Conservation (phyloP, 2,888 invertebrate species). For the Plusia festucae region DNA sequence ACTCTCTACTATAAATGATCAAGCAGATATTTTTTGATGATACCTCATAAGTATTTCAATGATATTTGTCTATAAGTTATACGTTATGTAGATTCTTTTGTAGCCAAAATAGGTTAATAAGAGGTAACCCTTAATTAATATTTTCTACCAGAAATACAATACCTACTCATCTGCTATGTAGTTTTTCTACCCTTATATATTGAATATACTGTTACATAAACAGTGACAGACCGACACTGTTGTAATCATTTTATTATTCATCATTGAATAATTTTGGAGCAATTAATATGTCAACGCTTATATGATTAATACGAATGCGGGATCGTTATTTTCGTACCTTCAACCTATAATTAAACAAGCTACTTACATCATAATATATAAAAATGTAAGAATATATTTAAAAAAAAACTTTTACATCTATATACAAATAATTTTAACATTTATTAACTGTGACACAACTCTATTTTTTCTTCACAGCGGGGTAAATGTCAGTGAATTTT, state of each 20-base stretch:
- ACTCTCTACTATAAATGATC: no score
- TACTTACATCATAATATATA: conserved; percentile 6
- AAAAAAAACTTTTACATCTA: background rate
- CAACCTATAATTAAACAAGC: conserved; percentile 14
- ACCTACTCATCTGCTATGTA: no score
- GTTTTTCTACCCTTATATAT: no score
- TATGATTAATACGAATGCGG: conserved; percentile 37
- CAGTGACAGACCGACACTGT: conserved; percentile 1
- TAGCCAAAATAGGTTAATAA: no score
- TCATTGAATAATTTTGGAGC: conserved; percentile 45
- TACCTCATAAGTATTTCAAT: no score
- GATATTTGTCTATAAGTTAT: no score
- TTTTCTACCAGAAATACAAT: no score
- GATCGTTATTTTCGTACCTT: conserved; percentile 36
- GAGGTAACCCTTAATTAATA: no score
- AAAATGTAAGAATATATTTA: background rate
- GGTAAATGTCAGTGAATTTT: conserved; percentile 70
- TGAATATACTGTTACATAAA: background rate
- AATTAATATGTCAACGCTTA: conserved; percentile 45
- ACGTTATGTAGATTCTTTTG: no score
- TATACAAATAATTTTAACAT: background rate
- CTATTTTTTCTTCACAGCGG: conserved; percentile 42
- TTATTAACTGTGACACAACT: conserved; percentile 23
- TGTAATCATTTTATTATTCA: conserved; percentile 44
- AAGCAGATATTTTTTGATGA: no score